These are phyloP conservation scores for Leucopsar rothschildi DNA, from an alignment of 2,113 vertebrate species.

Conservation along the genomic window DNA sequence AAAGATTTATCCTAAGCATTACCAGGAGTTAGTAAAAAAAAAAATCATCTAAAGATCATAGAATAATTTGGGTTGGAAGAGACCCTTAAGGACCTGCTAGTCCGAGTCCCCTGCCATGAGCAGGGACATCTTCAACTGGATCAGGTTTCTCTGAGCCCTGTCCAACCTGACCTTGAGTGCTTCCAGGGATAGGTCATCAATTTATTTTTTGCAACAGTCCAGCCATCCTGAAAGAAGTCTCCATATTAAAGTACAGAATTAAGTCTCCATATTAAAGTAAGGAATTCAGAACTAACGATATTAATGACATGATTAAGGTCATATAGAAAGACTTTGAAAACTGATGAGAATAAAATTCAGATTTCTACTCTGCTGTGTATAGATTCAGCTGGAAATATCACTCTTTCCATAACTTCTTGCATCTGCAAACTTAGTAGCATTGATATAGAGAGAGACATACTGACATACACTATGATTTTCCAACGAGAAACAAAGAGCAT, in stretches of 20 bases:
- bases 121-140: not conserved
- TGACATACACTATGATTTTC: not conserved
- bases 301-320: not conserved
- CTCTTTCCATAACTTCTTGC: not conserved
- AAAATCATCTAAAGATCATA: not conserved
- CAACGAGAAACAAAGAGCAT: not conserved
- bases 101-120: not conserved
- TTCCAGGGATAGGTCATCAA: not conserved
- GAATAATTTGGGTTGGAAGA: not conserved
- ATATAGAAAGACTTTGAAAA: not conserved
- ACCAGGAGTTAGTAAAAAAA: not conserved
- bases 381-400: not conserved
- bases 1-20: not conserved
- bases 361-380: not conserved
- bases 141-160: not conserved
- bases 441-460: not conserved
- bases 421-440: not conserved
- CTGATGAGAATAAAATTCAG: not conserved
- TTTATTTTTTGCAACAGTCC: not conserved
- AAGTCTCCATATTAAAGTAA: not conserved
- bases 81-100: not conserved
- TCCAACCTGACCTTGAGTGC: not conserved
- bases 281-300: not conserved
- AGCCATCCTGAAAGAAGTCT: not conserved
- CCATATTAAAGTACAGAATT: not conserved